A percentile compares a stretch with the other conserved stretches of the same genome.
These are phyloP conservation scores for Peucedramus taeniatus DNA, from an alignment of 2,113 vertebrate species.

Conservation along the genomic window DNA sequence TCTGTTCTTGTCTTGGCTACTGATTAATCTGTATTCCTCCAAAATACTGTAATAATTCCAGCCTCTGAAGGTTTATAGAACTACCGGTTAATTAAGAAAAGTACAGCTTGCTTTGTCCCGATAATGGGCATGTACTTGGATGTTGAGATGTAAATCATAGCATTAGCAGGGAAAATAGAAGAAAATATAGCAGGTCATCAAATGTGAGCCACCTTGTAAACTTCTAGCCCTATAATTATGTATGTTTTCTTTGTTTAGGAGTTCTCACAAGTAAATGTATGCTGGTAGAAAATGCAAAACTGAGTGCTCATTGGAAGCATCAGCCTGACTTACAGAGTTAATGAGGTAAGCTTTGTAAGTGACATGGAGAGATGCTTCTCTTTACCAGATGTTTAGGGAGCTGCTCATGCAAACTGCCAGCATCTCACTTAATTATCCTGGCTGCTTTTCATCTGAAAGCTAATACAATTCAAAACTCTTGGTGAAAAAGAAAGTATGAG, in stretches of 20 bases:
- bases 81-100: neutral
- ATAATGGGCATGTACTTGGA: neutral
- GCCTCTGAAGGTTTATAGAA: neutral
- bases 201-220: neutral
- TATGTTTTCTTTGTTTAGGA: neutral
- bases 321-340: neutral
- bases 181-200: neutral
- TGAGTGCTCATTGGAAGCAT: neutral
- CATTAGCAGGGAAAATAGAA: conserved; percentile 17
- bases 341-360: neutral
- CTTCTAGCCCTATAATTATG: neutral
- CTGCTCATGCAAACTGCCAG: neutral
- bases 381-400: neutral
- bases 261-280: neutral
- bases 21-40: neutral
- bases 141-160: neutral
- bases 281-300: neutral
- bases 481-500: neutral
- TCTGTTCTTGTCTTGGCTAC: neutral
- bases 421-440: neutral
- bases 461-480: neutral
- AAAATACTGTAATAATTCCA: neutral
- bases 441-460: neutral
- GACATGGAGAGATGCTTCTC: neutral
- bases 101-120: neutral